Conservation (phyloP, 2,113 vertebrate species). For the Caloenas nicobarica region DNA sequence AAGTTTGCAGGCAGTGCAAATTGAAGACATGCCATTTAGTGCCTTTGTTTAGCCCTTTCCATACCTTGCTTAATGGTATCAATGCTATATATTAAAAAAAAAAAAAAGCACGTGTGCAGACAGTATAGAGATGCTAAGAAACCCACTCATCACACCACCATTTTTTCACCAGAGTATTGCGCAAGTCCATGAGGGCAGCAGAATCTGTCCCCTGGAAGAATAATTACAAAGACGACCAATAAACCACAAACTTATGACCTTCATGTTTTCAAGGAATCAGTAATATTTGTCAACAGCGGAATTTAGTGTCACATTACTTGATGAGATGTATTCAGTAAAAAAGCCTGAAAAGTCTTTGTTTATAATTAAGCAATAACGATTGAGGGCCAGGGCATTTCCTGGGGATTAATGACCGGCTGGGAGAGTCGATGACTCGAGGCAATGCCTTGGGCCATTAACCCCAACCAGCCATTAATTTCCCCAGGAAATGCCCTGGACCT, state of each 20-base stretch:
- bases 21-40: not conserved
- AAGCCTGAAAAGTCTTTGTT: constrained; percentile 47
- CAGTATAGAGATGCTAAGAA: not conserved
- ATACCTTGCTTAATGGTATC: not conserved
- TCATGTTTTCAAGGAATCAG: constrained; percentile 11
- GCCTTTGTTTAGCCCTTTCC: not conserved
- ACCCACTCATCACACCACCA: not conserved
- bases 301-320: not conserved
- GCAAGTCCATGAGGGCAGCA: not conserved
- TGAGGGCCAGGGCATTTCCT: constrained; percentile 58
- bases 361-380: constrained; percentile 68
- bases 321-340: not conserved
- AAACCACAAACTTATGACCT: not conserved
- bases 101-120: no score
- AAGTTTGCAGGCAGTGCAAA: not conserved
- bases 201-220: not conserved
- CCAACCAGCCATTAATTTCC: constrained; percentile 59
- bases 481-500: constrained; percentile 61
- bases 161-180: not conserved
- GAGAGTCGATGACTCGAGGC: constrained; percentile 29
- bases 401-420: constrained; percentile 52
- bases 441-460: constrained; percentile 61
- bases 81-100: not conserved
- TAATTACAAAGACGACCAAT: not conserved
- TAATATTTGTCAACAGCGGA: constrained; percentile 14